Evolutionary conservation across 2,113 vertebrate genomes (phyloP), one percentile per base, ranked within the genome.

Genomic region (Zapornia atra): DNA sequence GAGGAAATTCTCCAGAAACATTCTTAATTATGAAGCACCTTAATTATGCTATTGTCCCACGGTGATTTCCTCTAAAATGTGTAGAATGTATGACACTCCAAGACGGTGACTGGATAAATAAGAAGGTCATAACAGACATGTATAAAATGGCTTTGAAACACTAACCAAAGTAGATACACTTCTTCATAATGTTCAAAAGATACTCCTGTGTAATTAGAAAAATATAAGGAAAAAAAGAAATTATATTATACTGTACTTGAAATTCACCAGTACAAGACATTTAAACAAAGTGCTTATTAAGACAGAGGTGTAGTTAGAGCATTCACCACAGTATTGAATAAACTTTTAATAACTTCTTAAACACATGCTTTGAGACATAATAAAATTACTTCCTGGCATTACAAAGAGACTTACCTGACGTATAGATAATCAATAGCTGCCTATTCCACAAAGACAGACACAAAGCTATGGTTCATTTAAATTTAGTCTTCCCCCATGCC

Each of bases 311-410:
- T 5, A 94, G 17, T n/a, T 44, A 70, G 81, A 73, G 86, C 51
- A 54, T 86, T 93, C 88, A 83, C 60, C 1, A 0, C 42, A 34
- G 76, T 75, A 96, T 71, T 73, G 86, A 94, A 93, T 88, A 93
- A 76, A 82, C 86, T 96, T 94, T 90, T 90, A 96, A 83, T 94
- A 96, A 86, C 86, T 93, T 90, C 79, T 90, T 92, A 96, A 95
- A 94, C 77, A 59, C 66, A 59, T 26, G 13, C 85, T 93, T 94
- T 77, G 85, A 87, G 79, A 80, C 82, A 60, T 80, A 90, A 93
- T 82, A 80, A 64, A 95, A 94, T 88, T 59, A 91, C 90, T 95
- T 94, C 85, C 79, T 70, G 82, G 82, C 84, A 90, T 73, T 63
- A 96, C 71, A 69, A 82, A 78, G 29, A 95, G 66, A 90, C 82